Evolutionary conservation across 2,113 vertebrate species (phyloP), one percentile per base, ranked within the genome.

Genomic region (Hemichromis elongatus): DNA sequence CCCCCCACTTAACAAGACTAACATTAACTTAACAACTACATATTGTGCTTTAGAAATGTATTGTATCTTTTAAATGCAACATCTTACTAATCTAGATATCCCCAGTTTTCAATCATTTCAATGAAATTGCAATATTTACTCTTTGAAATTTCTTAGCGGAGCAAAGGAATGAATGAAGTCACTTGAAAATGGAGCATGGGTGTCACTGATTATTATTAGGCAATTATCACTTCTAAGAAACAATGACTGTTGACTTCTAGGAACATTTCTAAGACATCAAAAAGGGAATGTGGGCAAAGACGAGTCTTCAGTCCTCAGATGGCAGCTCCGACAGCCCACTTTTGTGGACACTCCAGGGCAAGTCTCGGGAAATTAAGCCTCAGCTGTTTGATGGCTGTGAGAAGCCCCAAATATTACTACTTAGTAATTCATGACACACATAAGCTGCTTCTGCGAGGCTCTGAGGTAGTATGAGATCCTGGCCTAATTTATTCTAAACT

Each of bases 401-500:
- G 88, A 89, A 90, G 92, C 88, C 90, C 84, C 87, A 90, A 92
- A 95, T 94, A 92, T 93, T 86, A 84, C 92, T 92, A 80, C 89
- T 95, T 92, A 93, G 94, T 89, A 83, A 95, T 95, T 95, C 93
- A 93, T 93, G 93, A 91, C 90, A 93, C 91, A 92, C 93, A 89
- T 94, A 92, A 91, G 89, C 92, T 87, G 90, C 84, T 88, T 91
- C 90, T 80, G 54, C 37, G 45, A 83, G 87, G 66, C 90, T 93
- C 89, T 63, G 90, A 92, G 90, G 90, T 83, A 77, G 77, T 47
- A 50, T 81, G 85, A 86, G 79, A 86, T 90, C 83, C 77, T 90
- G 90, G 84, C 90, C 90, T 91, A 83, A 88, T 92, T 94, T 88
- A 89, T 86, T 87, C 77, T 66, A 47, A 90, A 90, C 80, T 93